These are phyloP conservation scores for Gadopsis bispinosus DNA, from an alignment of 2,797 vertebrate genomes.

Conservation along the genomic window DNA sequence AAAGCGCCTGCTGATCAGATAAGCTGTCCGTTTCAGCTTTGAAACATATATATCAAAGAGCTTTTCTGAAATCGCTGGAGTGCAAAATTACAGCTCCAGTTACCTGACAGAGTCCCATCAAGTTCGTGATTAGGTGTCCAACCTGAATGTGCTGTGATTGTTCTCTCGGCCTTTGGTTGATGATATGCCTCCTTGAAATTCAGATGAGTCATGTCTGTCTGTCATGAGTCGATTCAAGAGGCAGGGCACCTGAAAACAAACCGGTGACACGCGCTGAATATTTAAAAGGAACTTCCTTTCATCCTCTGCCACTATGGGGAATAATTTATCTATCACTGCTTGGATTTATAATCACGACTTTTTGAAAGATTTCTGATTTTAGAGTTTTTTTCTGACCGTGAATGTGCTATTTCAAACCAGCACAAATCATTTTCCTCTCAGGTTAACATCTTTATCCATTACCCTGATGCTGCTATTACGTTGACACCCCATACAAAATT, in stretches of 20 bases:
- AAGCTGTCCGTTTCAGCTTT: slow-evolving; percentile 65
- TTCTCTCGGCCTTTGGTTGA: slow-evolving; percentile 36
- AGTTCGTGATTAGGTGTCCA: slow-evolving; percentile 69
- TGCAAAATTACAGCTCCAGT: slow-evolving; percentile 76
- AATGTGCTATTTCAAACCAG: neutral
- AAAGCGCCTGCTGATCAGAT: slow-evolving; percentile 58
- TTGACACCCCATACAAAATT: slow-evolving; percentile 54
- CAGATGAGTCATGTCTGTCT: slow-evolving; percentile 57
- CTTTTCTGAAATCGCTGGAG: slow-evolving; percentile 68
- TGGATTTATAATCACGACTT: slow-evolving; percentile 2
- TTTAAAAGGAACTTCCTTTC: neutral
- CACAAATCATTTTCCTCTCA: slow-evolving; percentile 23
- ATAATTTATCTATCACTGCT: neutral
- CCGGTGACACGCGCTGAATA: slow-evolving; percentile 23
- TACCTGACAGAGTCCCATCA: slow-evolving; percentile 70
- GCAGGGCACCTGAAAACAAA: slow-evolving; percentile 27
- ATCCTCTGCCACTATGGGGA: neutral
- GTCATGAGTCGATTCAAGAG: slow-evolving; percentile 40
- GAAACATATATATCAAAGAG: slow-evolving; percentile 75
- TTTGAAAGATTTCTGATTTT: slow-evolving; percentile 4
- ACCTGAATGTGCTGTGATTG: slow-evolving; percentile 53
- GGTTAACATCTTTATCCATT: slow-evolving; percentile 54
- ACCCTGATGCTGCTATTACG: slow-evolving; percentile 25
- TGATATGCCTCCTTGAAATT: slow-evolving; percentile 56
- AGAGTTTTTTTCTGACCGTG: neutral